Conservation (phyloP, 2,797 vertebrate genomes). For the Lepus oiostolus region DNA sequence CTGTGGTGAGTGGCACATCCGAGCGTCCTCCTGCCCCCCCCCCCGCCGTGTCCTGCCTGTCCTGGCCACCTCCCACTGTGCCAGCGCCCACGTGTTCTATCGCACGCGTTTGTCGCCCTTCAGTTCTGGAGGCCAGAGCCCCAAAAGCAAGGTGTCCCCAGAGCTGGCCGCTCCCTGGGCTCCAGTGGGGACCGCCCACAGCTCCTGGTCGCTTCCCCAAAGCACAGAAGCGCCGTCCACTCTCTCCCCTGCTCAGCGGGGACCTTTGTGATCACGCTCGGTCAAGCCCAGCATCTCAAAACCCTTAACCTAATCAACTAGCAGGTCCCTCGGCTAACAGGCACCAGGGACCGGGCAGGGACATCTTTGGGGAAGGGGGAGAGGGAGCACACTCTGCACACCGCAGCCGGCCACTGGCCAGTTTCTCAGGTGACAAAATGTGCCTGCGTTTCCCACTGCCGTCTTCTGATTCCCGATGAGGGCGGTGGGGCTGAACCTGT, state of each 20-base stretch:
- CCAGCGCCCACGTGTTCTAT: background rate
- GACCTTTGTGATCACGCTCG: background rate
- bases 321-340: background rate
- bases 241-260: background rate
- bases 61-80: background rate
- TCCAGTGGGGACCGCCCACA: too few relatives aligned
- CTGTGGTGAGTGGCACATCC: too few relatives aligned
- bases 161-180: background rate
- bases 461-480: background rate
- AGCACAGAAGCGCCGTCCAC: background rate
- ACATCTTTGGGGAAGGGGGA: background rate
- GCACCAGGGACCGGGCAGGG: too few relatives aligned
- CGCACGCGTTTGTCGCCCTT: fast-evolving
- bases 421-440: background rate
- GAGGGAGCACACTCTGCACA: background rate
- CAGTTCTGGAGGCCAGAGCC: background rate
- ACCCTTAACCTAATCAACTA: background rate
- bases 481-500: background rate
- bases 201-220: background rate
- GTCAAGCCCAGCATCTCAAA: too few relatives aligned
- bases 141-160: too few relatives aligned
- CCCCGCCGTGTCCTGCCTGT: too few relatives aligned
- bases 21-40: too few relatives aligned
- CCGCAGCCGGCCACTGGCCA: too few relatives aligned
- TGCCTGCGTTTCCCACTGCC: background rate